A percentile compares a stretch with the other conserved stretches of the same genome.
phyloP scores from a whole-genome alignment of 2,113 vertebrate genomes.

The Brachypodius melanocephalos region DNA sequence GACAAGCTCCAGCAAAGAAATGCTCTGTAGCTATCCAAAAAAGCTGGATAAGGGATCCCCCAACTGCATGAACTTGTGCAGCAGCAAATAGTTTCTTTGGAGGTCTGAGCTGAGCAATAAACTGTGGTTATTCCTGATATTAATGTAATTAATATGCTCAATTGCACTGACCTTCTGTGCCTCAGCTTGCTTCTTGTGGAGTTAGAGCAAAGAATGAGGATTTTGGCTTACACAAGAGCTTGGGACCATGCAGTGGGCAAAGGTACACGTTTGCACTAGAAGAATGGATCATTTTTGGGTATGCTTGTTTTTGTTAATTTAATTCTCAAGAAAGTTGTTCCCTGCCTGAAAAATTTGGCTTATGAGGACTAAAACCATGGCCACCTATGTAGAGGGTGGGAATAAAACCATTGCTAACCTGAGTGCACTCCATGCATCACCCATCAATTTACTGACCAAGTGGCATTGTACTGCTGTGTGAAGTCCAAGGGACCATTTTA shows the following conservation, averaged over 20 bases:
- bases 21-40: neutral
- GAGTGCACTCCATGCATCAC: neutral
- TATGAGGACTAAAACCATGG: neutral
- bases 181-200: neutral
- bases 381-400: neutral
- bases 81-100: neutral
- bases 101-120: neutral
- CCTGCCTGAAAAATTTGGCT: neutral
- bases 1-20: neutral
- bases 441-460: neutral
- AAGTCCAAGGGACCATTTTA: neutral
- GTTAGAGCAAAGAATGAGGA: neutral
- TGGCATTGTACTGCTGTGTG: neutral
- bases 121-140: neutral
- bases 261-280: neutral
- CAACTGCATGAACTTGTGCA: fast-evolving
- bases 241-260: fast-evolving
- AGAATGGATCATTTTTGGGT: neutral
- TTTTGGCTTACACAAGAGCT: neutral
- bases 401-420: neutral
- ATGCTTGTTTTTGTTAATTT: neutral
- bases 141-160: neutral
- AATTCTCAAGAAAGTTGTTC: neutral
- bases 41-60: neutral
- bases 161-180: neutral